Conservation (phyloP, 37 sponge, comb jelly and placozoan species). For the Axinella damicornis region DNA sequence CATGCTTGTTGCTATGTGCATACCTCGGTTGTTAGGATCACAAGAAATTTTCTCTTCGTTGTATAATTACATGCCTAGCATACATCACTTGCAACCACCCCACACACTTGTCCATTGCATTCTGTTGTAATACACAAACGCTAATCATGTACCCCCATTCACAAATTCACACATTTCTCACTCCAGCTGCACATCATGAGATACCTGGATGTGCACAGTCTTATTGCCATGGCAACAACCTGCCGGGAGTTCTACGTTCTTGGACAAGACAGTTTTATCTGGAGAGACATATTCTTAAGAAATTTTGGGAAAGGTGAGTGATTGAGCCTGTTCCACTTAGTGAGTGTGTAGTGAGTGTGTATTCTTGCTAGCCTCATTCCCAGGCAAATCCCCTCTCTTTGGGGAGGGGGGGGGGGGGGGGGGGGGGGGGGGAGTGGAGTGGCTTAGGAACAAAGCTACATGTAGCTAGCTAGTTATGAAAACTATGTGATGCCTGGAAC, state of each 20-base stretch:
- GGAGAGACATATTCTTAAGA: background rate
- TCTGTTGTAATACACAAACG: background rate
- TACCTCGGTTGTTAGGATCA: too few species aligned
- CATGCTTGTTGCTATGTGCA: too few species aligned
- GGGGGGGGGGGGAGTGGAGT: too few species aligned
- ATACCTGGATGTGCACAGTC: background rate
- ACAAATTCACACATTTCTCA: background rate
- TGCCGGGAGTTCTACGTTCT: background rate
- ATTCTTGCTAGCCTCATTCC: too few species aligned
- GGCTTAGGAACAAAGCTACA: too few species aligned
- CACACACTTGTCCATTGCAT: background rate
- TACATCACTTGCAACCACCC: background rate
- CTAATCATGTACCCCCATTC: background rate
- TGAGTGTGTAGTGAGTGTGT: background rate
- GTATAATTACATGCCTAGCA: too few species aligned
- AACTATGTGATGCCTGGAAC: too few species aligned
- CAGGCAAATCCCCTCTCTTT: too few species aligned
- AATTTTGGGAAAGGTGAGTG: background rate
- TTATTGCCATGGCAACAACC: background rate
- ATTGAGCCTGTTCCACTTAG: background rate
- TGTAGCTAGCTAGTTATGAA: too few species aligned
- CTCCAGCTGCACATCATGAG: background rate
- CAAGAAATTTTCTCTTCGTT: too few species aligned
- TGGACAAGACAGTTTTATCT: background rate
- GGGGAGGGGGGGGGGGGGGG: too few species aligned